Base-by-base conservation (phyloP, 2,888 invertebrate genomes). In the Thalpophila matura region DNA sequence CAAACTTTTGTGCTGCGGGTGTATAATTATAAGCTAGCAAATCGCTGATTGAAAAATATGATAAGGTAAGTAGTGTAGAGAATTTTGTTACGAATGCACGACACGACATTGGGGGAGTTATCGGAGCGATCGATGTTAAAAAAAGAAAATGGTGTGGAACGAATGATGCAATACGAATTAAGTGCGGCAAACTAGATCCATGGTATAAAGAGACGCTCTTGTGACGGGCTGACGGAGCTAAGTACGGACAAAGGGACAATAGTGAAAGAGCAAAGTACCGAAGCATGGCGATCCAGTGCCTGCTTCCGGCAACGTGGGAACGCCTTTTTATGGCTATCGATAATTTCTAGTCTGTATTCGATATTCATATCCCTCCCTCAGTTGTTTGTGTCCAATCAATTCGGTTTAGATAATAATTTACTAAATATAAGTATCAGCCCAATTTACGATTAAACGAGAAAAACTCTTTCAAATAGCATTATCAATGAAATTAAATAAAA, bases 281-380 rank as follows among this genome's bases (percentile, higher is more conserved):
- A 82, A 92, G 92, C 94, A 92, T 92, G 91, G 92, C 92, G 84
- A 89, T 91, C 87, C 81, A 89, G 86, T 82, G 82, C 84, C 82
- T 74, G 86, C 86, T 91, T 93, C 94, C 92, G 90, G 88, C 84
- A 85, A 89, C 93, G 93, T 94, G 93, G 91, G 94, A 94, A 93
- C 86, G 86, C 85, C 88, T 88, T 86, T 89, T 89, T 87, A 88
- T 86, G 81, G 78, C 83, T 81, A 82, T 84, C 83, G 76, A 89
- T 89, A 88, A 88, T 85, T 86, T 83, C 81, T 83, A 76, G 74
- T 74, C 79, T 77, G 81, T 81, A 86, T 83, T 81, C 79, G 82
- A 85, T 86, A 83, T 82, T 79, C 60, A 76, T 78, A 75, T 63
- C 49, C 60, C 43, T 53, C 59, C 65, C 14, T 40, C 40, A n/a